phyloP scores from a whole-genome alignment of 2,113 vertebrate species.

The Rattus rattus region DNA sequence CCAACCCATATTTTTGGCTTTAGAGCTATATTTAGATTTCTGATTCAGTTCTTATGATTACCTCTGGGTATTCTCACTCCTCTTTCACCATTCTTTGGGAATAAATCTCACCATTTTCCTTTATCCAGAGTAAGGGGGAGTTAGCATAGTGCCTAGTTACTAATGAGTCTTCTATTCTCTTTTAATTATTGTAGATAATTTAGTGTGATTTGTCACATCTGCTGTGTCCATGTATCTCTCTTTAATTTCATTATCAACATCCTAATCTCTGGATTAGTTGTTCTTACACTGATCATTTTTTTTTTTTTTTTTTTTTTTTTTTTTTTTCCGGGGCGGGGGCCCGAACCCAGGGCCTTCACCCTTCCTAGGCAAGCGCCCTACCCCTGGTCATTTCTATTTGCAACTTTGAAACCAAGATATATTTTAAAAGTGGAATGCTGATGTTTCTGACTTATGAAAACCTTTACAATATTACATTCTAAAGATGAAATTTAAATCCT shows the following conservation, averaged over 20 bases:
- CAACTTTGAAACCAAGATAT: neutral
- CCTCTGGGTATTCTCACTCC: neutral
- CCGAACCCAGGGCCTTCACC: too few species aligned
- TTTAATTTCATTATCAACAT: neutral
- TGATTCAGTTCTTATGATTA: neutral
- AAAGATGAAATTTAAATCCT: neutral
- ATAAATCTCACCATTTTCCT: neutral
- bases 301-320: too few species aligned
- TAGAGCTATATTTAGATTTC: neutral
- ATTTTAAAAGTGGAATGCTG: neutral
- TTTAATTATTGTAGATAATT: too few species aligned
- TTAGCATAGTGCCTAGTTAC: fast-evolving
- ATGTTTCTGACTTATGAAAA: neutral
- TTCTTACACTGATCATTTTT: neutral
- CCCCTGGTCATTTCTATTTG: neutral
- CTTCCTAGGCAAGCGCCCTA: too few species aligned
- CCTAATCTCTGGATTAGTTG: neutral
- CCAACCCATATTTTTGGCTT: neutral
- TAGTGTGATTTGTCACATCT: neutral
- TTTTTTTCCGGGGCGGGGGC: too few species aligned
- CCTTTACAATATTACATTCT: fast-evolving
- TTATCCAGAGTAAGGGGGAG: neutral
- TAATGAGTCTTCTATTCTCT: neutral
- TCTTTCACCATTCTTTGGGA: neutral
- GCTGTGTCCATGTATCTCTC: neutral